Base-by-base conservation (phyloP, 2,113 vertebrate genomes). In the Meles meles region DNA sequence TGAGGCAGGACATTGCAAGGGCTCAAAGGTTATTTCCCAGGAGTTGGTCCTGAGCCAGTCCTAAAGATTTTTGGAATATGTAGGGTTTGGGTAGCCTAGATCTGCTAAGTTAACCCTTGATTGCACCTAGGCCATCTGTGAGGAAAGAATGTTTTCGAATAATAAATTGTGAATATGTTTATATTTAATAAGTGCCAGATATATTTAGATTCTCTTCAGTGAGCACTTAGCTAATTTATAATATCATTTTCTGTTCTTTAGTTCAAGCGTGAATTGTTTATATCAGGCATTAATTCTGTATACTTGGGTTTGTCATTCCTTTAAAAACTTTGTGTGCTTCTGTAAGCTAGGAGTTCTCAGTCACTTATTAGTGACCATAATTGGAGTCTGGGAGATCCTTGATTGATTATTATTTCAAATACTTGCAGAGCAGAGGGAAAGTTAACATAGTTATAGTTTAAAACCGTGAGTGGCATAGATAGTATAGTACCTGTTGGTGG, bases 361-460 rank as follows among this genome's bases (percentile, higher is more conserved):
- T 90, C 61, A n/a, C 47, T 27, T 67, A 21, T 82, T 90, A 88
- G 25, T 69, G 71, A 61, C 27, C 27, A 90, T 90, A 86, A 67
- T 79, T 88, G 79, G 81, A 55, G 31, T 82, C 61, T 92, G 29
- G 69, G 83, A 82, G 69, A 92, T 55, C 27, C 21, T 57, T 92
- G 39, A 88, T 84, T 90, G 63, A 79, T 97, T 65, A 84, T 87
- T 39, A 77, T 80, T 87, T 96, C 65, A 90, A 55, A 63, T 85
- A 81, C 42, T 95, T 96, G 25, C 5, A 93, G n/a, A 94, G 27
- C 65, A 82, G 49, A 77, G 59, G 63, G 74, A 91, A 69, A 61
- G 31, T 90, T 94, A 93, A 21, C n/a, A 76, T 67, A 65, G 13
- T 95, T 97, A 77, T 7, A 8, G 21, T 94, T 96, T 94, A 95